Evolutionary conservation across 2,797 vertebrate species (phyloP), one percentile per base, ranked within the genome.

Genomic region (Hipposideros larvatus): DNA sequence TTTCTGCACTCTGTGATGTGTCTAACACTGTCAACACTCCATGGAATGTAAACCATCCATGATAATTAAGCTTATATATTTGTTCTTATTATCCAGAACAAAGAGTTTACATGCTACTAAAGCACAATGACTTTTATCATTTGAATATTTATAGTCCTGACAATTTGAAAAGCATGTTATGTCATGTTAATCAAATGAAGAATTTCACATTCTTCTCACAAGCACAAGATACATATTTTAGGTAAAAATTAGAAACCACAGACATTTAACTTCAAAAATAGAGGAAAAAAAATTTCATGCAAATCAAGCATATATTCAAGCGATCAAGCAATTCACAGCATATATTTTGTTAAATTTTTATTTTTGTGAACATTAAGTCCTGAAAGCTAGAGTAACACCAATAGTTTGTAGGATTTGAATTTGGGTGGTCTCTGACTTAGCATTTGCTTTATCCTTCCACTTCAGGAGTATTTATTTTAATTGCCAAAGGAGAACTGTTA

Each of bases 151-250:
- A 97, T 68, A 91, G 19, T 73, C 91, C 48, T 96, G 90, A 94
- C 1, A 1, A 95, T 22, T 87, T 95, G 91, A 96, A 96, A 93
- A 96, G 66, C n/a, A 87, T 97, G 97, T 94, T 97, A 96, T 96
- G 82, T 86, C 96, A 66, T 0, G 18, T 84, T 98, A 98, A 97
- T 98, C 68, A 96, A 97, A 98, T 91, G 61, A 96, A 95, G 78
- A 96, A 70, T 95, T 97, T 95, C 92, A 94, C 57, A 80, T 85
- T 94, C 97, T 96, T 96, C 87, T 93, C 84, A 94, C 55, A 94
- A 91, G 84, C 61, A 75, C 94, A 93, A 93, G 21, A 87, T 41
- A 46, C 51, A 95, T 90, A 37, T 91, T 83, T 98, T 82, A 94
- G 0, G 0, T 95, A 93, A 96, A 98, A 90, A 93, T 91, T 85